phyloP scores from a whole-genome alignment of 2,113 vertebrate species.

The Phyllostomus hastatus region DNA sequence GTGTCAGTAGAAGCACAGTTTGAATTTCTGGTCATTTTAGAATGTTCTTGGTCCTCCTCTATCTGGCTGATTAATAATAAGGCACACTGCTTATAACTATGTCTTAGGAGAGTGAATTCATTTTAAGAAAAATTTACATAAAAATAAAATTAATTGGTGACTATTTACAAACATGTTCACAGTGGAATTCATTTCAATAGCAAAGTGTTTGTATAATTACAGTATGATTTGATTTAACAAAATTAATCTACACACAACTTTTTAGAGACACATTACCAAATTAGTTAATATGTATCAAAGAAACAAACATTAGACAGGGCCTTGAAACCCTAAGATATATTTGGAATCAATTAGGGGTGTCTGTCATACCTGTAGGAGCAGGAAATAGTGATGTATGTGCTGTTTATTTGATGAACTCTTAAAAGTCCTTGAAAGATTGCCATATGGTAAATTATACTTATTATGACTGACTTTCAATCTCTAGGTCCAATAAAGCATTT shows the following conservation, averaged over 20 bases:
- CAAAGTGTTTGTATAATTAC: background rate
- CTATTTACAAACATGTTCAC: background rate
- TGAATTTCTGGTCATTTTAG: background rate
- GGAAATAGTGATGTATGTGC: background rate
- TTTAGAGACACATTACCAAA: background rate
- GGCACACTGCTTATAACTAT: background rate
- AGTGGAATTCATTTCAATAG: slow-evolving; percentile 22
- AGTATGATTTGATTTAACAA: background rate
- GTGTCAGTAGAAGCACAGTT: background rate
- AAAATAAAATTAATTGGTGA: slow-evolving; percentile 29
- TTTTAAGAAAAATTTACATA: background rate
- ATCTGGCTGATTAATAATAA: background rate
- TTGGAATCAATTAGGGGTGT: background rate
- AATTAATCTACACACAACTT: background rate
- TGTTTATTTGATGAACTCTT: background rate
- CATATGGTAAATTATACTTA: background rate
- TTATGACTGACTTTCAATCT: background rate
- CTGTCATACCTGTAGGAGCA: background rate
- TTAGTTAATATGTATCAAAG: background rate
- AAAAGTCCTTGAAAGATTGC: background rate
- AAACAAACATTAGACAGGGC: background rate
- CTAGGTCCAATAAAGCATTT: background rate
- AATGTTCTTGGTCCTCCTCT: background rate
- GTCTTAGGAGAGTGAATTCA: background rate
- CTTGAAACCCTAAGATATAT: background rate